These are phyloP conservation scores for Sphaeramia orbicularis DNA, from an alignment of 2,797 vertebrate species.

Conservation along the genomic window DNA sequence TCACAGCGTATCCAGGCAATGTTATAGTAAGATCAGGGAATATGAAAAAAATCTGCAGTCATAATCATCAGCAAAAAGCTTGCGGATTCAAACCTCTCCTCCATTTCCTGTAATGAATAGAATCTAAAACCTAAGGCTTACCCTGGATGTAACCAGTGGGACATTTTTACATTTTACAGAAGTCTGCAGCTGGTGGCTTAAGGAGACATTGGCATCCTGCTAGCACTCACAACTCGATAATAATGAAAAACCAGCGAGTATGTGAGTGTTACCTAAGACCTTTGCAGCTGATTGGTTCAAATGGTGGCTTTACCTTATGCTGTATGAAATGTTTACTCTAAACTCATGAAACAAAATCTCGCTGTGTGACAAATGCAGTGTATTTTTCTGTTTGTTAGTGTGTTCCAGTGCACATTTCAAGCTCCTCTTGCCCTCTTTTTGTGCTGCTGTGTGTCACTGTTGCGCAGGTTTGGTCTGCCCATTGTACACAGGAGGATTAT, in stretches of 20 bases:
- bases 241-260: slow-evolving; percentile 35
- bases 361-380: slow-evolving; percentile 3
- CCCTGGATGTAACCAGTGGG: slow-evolving; percentile 33
- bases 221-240: slow-evolving; percentile 13
- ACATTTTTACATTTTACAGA: slow-evolving; percentile 44
- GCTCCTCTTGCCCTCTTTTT: slow-evolving; percentile 51
- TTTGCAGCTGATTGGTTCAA: slow-evolving; percentile 36
- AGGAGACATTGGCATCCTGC: slow-evolving; percentile 35
- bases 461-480: slow-evolving; percentile 62
- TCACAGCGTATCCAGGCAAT: slow-evolving; percentile 15
- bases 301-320: slow-evolving; percentile 24
- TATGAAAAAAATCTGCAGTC: slow-evolving; percentile 25
- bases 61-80: slow-evolving; percentile 34
- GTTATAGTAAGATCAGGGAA: slow-evolving; percentile 4
- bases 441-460: slow-evolving; percentile 56
- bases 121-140: slow-evolving; percentile 36
- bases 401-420: slow-evolving; percentile 35
- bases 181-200: slow-evolving; percentile 40
- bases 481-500: slow-evolving; percentile 74
- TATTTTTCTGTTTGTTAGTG: slow-evolving; percentile 37
- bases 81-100: slow-evolving; percentile 18
- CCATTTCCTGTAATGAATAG: slow-evolving; percentile 27
- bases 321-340: slow-evolving; percentile 27
- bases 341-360: slow-evolving; percentile 25
- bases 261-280: slow-evolving; percentile 22